phyloP scores from a whole-genome alignment of 2,113 vertebrate genomes.

The Athene noctua region DNA sequence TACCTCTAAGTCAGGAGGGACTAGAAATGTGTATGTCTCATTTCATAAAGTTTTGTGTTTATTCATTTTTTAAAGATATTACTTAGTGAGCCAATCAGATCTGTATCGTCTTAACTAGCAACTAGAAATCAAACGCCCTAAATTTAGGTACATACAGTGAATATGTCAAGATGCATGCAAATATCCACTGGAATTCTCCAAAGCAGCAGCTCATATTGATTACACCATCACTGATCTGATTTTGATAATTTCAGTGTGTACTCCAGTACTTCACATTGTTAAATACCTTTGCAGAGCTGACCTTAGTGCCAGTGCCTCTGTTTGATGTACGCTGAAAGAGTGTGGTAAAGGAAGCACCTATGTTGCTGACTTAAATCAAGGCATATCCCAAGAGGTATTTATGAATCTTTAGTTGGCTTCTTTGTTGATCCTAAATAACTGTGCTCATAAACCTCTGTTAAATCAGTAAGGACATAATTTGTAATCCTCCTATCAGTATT shows the following conservation, averaged over 20 bases:
- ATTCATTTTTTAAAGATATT: background rate
- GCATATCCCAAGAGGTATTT: background rate
- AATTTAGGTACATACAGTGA: background rate
- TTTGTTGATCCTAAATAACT: background rate
- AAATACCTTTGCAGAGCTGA: background rate
- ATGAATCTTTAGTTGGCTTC: background rate
- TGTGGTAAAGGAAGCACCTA: background rate
- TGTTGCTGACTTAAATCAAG: background rate
- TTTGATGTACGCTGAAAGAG: background rate
- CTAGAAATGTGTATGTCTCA: background rate
- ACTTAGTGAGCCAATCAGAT: background rate
- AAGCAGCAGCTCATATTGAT: background rate
- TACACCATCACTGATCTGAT: background rate
- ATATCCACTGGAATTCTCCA: constrained; percentile 6
- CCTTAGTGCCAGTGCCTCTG: background rate
- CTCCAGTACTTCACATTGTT: background rate
- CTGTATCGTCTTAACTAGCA: background rate
- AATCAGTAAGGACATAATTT: background rate
- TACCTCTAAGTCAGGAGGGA: background rate
- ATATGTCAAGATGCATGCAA: background rate
- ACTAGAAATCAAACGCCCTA: background rate
- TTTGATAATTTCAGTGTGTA: background rate
- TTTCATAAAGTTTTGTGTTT: background rate
- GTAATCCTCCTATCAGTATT: background rate
- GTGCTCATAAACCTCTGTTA: background rate